Evolutionary conservation across 2,888 invertebrate genomes (phyloP), one percentile per base, ranked within the genome.

Genomic region (Molorchus minor): DNA sequence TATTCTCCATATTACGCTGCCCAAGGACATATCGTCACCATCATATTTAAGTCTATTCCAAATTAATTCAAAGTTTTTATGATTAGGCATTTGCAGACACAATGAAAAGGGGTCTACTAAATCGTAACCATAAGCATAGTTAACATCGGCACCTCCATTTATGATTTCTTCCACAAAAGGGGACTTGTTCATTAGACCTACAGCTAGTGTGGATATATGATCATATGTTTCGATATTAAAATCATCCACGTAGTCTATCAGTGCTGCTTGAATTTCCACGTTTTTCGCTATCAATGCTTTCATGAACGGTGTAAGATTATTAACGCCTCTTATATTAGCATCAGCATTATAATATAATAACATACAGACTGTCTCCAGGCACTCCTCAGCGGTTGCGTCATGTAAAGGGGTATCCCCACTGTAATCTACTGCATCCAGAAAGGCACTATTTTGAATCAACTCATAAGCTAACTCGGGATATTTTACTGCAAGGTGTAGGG

Each of bases 321-420:
- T 68, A n/a, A 65, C 67, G 19, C 68, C 64, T 5, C 36, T 25
- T 16, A 65, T 47, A 20, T 70, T 68, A 2, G 70, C 63, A 54
- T 76, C 75, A 17, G 75, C 75, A 49, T 68, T 66, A 47, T 73
- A 73, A 58, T 70, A 75, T 1, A 77, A 60, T 12, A 77, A 53
- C 72, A 75, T 69, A 49, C 71, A 71, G 10, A 75, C 68, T 7
- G 67, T 61, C 58, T 75, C 73, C 1, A 70, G 12, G 44, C 58
- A 67, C 20, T 62, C 64, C 33, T 62, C 59, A 10, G 49, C 61
- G 4, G 72, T 67, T 3, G 74, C 74, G 38, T 69, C 65, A 58
- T 73, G 72, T 13, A 77, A 56, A 1, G 75, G 71, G 1, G 76
- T 73, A 21, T 71, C 71, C 4, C 65, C 66, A 19, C 67, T 65